These are phyloP conservation scores for Pristionchus entomophagus DNA, from an alignment of 2,888 invertebrate species.

Conservation along the genomic window DNA sequence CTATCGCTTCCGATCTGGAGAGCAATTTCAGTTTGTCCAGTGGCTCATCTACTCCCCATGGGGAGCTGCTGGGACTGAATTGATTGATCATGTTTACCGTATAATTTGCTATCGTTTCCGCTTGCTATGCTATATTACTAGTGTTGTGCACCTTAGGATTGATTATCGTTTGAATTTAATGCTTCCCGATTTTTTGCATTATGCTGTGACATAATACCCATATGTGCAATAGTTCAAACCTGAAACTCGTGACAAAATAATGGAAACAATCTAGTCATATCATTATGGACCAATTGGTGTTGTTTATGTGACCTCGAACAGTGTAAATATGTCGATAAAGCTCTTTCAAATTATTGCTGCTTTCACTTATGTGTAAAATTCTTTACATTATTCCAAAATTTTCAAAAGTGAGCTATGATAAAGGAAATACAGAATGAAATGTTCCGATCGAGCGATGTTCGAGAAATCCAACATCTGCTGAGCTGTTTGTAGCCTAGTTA, in stretches of 20 bases:
- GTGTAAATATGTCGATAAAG: slow-evolving; percentile 28
- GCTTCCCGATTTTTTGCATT: too few species aligned
- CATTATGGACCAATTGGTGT: slow-evolving; percentile 29
- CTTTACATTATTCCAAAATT: background rate
- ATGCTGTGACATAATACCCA: too few species aligned
- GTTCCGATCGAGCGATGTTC: too few species aligned
- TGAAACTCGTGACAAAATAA: slow-evolving; percentile 17
- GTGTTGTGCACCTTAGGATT: too few species aligned
- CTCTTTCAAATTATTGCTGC: too few species aligned
- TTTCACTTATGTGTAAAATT: too few species aligned
- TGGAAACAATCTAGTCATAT: slow-evolving; percentile 22
- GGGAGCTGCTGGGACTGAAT: slow-evolving; percentile 16
- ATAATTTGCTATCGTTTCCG: too few species aligned
- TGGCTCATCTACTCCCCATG: slow-evolving; percentile 55
- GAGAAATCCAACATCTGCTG: too few species aligned
- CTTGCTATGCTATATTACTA: too few species aligned
- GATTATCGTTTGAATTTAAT: too few species aligned
- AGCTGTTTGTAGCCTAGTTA: too few species aligned
- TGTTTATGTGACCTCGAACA: slow-evolving; percentile 13
- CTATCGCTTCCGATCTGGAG: slow-evolving; percentile 53
- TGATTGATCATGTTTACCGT: background rate
- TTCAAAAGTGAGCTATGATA: background rate
- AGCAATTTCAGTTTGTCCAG: slow-evolving; percentile 60
- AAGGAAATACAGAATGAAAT: too few species aligned
- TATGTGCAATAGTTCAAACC: background rate